Evolutionary conservation across 2,888 invertebrate genomes (phyloP).

Genomic region (Rotaria magnacalcarata): DNA sequence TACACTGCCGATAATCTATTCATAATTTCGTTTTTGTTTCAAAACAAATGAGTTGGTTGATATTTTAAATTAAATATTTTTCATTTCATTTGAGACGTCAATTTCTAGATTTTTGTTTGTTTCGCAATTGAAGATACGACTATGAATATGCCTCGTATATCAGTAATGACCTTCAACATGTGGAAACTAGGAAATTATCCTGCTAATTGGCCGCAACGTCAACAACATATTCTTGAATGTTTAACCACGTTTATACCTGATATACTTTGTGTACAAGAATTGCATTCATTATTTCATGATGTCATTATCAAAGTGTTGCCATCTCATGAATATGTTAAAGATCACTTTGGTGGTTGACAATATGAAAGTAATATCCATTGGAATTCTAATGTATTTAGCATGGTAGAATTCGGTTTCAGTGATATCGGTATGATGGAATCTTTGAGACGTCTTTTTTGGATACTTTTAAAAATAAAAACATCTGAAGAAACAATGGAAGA

Average conservation of each 20-base stretch:
- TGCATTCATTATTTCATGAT: neutral
- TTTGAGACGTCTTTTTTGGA: neutral
- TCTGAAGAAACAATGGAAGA: neutral
- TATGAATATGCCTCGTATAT: neutral
- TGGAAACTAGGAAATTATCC: neutral
- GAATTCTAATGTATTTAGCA: neutral
- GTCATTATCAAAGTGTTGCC: neutral
- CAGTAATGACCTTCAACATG: neutral
- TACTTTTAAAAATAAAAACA: neutral
- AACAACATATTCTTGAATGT: neutral
- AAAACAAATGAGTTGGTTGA: too few species aligned
- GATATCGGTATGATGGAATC: slow-evolving; percentile 8
- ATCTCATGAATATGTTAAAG: neutral
- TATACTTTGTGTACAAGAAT: neutral
- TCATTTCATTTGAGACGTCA: too few species aligned
- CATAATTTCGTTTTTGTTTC: neutral
- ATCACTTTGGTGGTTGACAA: neutral
- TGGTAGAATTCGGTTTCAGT: neutral
- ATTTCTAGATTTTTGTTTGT: too few species aligned
- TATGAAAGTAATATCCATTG: neutral
- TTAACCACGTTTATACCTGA: neutral
- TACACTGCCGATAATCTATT: neutral
- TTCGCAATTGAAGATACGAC: neutral
- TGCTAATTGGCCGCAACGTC: neutral
- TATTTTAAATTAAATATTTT: too few species aligned